These are phyloP conservation scores for Acipenser ruthenus DNA, from an alignment of 2,797 vertebrate genomes.

Conservation along the genomic window DNA sequence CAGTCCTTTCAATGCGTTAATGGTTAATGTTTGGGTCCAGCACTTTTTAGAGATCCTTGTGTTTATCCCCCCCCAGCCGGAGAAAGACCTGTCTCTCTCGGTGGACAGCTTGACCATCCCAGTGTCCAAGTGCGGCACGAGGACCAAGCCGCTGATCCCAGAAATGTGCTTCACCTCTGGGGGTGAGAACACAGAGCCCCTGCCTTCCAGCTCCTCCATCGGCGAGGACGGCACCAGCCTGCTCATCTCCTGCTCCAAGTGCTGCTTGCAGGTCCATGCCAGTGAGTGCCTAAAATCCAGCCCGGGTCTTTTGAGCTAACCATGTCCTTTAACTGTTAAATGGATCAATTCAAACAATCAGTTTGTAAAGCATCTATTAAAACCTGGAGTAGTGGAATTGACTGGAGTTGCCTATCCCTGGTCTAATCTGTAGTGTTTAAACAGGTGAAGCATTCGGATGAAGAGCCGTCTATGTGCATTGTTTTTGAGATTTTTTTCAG, in stretches of 20 bases:
- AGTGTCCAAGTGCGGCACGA: conserved; percentile 57
- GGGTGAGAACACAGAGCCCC: conserved; percentile 76
- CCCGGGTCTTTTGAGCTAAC: too few relatives aligned
- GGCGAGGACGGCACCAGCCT: conserved; percentile 85
- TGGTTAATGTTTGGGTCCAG: background rate
- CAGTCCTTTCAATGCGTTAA: background rate
- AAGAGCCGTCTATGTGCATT: too few relatives aligned
- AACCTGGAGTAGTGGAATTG: too few relatives aligned
- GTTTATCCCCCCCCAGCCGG: conserved; percentile 27
- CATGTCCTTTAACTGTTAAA: too few relatives aligned
- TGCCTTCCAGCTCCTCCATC: conserved; percentile 75
- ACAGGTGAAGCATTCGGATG: too few relatives aligned
- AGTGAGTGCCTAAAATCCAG: conserved; percentile 67
- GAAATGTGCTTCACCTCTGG: conserved; percentile 96
- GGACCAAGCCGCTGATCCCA: conserved; percentile 79
- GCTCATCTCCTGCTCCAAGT: conserved; percentile 77
- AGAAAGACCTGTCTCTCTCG: conserved; percentile 38
- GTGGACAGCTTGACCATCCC: conserved; percentile 30
- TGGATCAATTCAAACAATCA: too few relatives aligned
- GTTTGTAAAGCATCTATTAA: too few relatives aligned
- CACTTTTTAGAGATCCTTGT: background rate
- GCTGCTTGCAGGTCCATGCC: conserved; percentile 86
- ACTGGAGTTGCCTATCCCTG: too few relatives aligned
- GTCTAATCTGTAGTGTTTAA: too few relatives aligned
- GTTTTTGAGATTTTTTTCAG: too few relatives aligned